phyloP scores from a whole-genome alignment of 92 coral and sea anemone species.

The Paragorgia papillata region DNA sequence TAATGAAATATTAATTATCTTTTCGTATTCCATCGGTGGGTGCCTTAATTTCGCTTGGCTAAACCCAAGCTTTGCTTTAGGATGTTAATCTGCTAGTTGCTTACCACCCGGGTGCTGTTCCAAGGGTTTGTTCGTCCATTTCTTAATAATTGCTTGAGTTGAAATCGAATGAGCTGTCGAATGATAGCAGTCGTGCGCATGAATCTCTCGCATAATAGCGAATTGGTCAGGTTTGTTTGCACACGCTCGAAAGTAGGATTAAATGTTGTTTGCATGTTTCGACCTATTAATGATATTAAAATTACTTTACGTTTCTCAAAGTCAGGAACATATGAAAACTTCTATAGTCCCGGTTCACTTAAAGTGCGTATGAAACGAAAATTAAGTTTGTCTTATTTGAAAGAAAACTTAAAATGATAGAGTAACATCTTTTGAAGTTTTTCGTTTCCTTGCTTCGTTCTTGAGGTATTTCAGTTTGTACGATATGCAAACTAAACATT shows the following conservation, averaged over 20 bases:
- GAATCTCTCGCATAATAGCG: conserved; percentile 4
- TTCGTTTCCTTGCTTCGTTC: no score
- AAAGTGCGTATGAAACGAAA: no score
- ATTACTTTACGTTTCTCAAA: not conserved
- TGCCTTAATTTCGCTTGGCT: not conserved
- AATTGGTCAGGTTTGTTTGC: conserved; percentile 25
- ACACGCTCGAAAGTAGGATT: conserved; percentile 34
- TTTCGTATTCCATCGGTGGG: conserved; percentile 5
- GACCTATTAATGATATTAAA: conserved; percentile 1
- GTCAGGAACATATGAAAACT: not conserved
- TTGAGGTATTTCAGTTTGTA: no score
- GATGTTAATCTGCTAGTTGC: not conserved
- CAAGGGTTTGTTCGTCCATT: not conserved
- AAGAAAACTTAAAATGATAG: no score
- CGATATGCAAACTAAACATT: no score
- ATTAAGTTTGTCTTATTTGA: no score
- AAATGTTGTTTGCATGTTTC: not conserved
- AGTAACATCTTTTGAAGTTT: no score
- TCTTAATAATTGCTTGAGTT: no score
- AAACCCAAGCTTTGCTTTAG: not conserved
- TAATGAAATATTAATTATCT: not conserved
- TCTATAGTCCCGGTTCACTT: no score
- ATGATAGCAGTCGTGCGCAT: no score
- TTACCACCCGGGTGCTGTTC: no score
- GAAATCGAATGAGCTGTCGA: no score